Percentiles rank a stretch among this genome's conserved stretches.
Evolutionary conservation across 2,888 invertebrate species (phyloP).

Genomic region (Gasteruption jaculator): DNA sequence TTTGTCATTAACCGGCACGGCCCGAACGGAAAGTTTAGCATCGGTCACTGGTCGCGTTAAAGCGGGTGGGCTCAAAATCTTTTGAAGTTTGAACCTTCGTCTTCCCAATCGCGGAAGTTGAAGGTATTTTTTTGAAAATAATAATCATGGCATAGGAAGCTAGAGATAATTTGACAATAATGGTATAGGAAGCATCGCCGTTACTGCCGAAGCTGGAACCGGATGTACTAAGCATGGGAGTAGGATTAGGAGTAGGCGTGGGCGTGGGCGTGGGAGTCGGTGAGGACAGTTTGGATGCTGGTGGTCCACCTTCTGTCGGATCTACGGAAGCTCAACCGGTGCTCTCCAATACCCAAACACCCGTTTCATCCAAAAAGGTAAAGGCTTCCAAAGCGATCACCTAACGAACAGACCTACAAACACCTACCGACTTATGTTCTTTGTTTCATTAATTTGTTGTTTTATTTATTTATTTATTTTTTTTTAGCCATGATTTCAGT

Average conservation of each 20-base stretch:
- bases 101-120: no score
- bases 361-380: conserved; percentile 50
- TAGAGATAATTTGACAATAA: conserved; percentile 38
- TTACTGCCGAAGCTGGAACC: conserved; percentile 49
- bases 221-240: conserved; percentile 48
- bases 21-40: no score
- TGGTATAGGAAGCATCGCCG: conserved; percentile 49
- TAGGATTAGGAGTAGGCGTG: conserved; percentile 44
- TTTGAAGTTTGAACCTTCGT: no score
- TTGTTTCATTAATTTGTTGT: conserved; percentile 20
- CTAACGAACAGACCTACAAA: conserved; percentile 7
- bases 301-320: conserved; percentile 74
- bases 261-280: conserved; percentile 43
- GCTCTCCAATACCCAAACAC: conserved; percentile 48
- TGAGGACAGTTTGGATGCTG: conserved; percentile 53
- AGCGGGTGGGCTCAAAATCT: no score
- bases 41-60: no score
- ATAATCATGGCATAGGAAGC: conserved; percentile 21
- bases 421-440: conserved; percentile 17
- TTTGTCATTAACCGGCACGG: no score
- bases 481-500: conserved; percentile 29
- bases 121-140: neutral
- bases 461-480: conserved; percentile 20
- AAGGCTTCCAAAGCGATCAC: no score
- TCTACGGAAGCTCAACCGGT: conserved; percentile 56